Evolutionary conservation across 2,888 invertebrate genomes (phyloP).

Genomic region (Hirudinaria manillensis): DNA sequence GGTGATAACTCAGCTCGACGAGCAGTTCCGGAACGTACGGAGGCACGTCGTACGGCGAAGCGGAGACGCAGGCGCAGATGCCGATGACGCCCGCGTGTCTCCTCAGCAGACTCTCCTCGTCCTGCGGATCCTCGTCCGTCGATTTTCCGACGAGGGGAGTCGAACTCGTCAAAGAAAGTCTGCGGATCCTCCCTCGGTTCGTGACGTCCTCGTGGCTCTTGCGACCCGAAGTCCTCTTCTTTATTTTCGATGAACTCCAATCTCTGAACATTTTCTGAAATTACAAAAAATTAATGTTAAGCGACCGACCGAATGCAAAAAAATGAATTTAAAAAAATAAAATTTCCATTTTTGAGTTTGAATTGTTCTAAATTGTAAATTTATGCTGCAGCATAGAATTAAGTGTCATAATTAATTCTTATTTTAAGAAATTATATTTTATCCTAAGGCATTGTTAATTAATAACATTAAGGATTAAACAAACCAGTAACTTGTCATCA

Average conservation of each 20-base stretch:
- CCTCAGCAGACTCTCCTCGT: slow-evolving; percentile 40
- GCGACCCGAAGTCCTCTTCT: not conserved
- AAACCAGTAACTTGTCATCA: slow-evolving; percentile 55
- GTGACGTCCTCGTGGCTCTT: not conserved
- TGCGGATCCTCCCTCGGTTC: not conserved
- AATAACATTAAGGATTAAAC: too few relatives aligned
- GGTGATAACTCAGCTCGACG: slow-evolving; percentile 70
- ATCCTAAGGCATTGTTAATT: too few relatives aligned
- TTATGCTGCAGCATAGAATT: too few relatives aligned
- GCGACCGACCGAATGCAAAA: not conserved
- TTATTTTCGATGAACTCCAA: slow-evolving; percentile 4
- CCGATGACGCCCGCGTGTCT: slow-evolving; percentile 75
- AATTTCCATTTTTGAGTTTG: too few relatives aligned
- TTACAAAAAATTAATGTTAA: not conserved
- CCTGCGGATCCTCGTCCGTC: not conserved
- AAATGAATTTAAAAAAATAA: too few relatives aligned
- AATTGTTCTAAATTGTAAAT: too few relatives aligned
- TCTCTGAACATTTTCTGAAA: not conserved
- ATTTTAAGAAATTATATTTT: too few relatives aligned
- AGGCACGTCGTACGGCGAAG: slow-evolving; percentile 81
- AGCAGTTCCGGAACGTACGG: slow-evolving; percentile 71
- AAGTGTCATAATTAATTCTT: too few relatives aligned
- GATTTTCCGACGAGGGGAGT: not conserved
- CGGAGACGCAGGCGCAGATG: slow-evolving; percentile 76
- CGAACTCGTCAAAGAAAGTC: not conserved